These are phyloP conservation scores for Accipiter virgatus DNA, from an alignment of 2,113 vertebrate species.

Conservation along the genomic window DNA sequence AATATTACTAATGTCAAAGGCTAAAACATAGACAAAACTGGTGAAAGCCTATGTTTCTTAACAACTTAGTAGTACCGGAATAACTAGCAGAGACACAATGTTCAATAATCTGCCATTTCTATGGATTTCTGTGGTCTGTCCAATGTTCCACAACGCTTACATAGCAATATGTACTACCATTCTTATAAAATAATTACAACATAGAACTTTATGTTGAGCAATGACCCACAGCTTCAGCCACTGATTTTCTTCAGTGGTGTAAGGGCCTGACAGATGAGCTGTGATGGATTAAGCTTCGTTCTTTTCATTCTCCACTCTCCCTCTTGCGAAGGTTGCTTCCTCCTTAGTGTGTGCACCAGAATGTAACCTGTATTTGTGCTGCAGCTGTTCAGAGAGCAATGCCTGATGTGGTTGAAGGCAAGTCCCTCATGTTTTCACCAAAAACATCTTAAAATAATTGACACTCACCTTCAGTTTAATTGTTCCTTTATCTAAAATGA, in stretches of 20 bases:
- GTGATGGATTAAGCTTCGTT: not conserved
- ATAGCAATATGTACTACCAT: not conserved
- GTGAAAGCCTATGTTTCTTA: not conserved
- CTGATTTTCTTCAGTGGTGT: not conserved
- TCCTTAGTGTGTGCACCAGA: not conserved
- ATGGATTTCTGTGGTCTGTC: not conserved
- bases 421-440: not conserved
- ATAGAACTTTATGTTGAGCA: not conserved
- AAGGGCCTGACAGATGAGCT: not conserved
- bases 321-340: not conserved
- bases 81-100: not conserved
- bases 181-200: not conserved
- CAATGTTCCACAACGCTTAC: not conserved
- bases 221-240: not conserved
- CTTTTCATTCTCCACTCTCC: not conserved
- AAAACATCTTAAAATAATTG: not conserved
- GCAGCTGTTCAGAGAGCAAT: not conserved
- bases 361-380: not conserved
- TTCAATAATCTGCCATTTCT: not conserved
- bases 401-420: not conserved
- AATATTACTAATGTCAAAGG: not conserved
- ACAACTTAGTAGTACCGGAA: not conserved
- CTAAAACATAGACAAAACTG: not conserved
- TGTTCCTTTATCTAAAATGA: constrained; percentile 87
- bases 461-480: constrained; percentile 89